Evolutionary conservation across 1,140 invertebrate genomes (phyloP).

Genomic region (Ruditapes philippinarum): DNA sequence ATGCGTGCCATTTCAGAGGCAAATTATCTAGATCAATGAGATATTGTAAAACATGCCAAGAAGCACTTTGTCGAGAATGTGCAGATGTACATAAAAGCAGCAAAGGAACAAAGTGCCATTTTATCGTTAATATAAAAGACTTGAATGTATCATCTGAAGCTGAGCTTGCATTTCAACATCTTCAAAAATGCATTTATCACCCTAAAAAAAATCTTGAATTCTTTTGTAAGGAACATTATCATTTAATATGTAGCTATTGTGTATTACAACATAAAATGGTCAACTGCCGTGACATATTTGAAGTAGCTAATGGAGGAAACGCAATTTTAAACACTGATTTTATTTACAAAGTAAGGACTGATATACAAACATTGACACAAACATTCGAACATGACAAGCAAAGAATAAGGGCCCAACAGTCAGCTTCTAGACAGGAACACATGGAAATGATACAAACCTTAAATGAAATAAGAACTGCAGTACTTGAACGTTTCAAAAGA

Average conservation of each 20-base stretch:
- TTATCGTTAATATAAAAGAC: neutral
- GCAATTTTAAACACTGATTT: neutral
- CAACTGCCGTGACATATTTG: neutral
- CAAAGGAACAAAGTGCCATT: neutral
- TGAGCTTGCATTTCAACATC: neutral
- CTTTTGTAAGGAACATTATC: neutral
- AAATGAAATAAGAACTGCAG: neutral
- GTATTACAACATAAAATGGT: neutral
- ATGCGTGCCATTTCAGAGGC: neutral
- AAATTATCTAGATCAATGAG: neutral
- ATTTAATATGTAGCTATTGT: neutral
- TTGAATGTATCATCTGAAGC: neutral
- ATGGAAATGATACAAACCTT: neutral
- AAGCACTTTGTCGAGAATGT: neutral
- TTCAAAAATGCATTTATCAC: neutral
- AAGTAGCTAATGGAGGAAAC: neutral
- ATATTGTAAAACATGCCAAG: neutral
- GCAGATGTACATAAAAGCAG: neutral
- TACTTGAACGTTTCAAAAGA: neutral
- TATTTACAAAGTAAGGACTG: neutral
- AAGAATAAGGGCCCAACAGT: neutral
- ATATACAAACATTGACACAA: neutral
- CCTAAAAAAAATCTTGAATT: neutral
- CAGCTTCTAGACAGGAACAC: neutral
- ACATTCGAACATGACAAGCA: neutral